phyloP scores from a whole-genome alignment of 2,888 invertebrate species.

The Dusona sp. region DNA sequence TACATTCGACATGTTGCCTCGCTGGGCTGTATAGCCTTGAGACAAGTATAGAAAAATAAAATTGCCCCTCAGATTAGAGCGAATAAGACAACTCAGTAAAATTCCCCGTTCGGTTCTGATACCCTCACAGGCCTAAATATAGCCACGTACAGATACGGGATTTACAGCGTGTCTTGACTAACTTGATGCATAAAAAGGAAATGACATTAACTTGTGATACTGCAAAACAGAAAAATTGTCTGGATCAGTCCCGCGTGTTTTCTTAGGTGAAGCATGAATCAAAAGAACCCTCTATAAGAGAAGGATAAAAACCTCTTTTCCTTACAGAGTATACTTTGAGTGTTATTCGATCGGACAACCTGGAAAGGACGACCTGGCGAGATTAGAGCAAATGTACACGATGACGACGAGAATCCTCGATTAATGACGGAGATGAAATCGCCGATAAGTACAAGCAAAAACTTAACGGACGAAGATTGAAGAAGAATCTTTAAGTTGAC shows the following conservation, averaged over 20 bases:
- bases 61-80: constrained; percentile 30
- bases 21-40: constrained; percentile 18
- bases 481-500: constrained; percentile 5
- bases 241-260: not conserved
- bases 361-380: constrained; percentile 56
- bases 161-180: not conserved
- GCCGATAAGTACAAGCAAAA: constrained; percentile 43
- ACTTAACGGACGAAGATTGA: constrained; percentile 37
- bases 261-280: constrained; percentile 26
- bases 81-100: constrained; percentile 39
- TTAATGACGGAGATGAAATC: constrained; percentile 28
- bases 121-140: not conserved
- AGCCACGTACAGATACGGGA: not conserved
- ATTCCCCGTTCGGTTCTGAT: constrained; percentile 41
- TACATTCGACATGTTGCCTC: constrained; percentile 33
- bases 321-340: constrained; percentile 4
- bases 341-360: constrained; percentile 60
- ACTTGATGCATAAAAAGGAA: constrained; percentile 3
- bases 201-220: constrained; percentile 1
- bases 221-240: not conserved
- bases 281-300: not conserved
- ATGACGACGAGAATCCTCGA: constrained; percentile 44
- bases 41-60: constrained; percentile 6
- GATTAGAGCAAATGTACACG: constrained; percentile 59
- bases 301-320: constrained; percentile 5